Evolutionary conservation across 2,113 vertebrate species (phyloP), one percentile per base, ranked within the genome.

Genomic region (Trachemys scripta): DNA sequence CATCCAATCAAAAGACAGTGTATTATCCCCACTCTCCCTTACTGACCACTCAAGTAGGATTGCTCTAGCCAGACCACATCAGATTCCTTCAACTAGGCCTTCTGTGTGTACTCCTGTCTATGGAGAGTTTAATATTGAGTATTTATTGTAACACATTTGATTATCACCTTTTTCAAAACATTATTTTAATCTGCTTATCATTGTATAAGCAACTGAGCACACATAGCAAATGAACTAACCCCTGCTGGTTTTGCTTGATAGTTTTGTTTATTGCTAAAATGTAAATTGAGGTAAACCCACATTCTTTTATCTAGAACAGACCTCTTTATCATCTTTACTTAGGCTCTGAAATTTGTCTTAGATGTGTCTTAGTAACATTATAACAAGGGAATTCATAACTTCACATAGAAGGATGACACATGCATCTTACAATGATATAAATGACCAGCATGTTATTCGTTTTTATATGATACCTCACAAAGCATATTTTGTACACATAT

Each of bases 51-150:
- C 80, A 95, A 54, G 65, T 27, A 81, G 69, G 54, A 95, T 87
- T 97, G 90, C 82, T 83, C 59, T 42, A 69, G 47, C 47, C 5
- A 0, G 31, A 94, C 69, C 91, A 96, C 94, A 88, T 94, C 59
- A 3, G 54, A 54, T 9, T 49, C 42, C 95, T 91, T 69, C 79
- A 65, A 84, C 10, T 27, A 62, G 54, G 25, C 13, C 59, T 92
- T 88, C 51, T 0, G 0, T 4, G 12, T 1, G 27, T 75, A 92
- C 85, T 87, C 17, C 84, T 96, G 90, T 79, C 10, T 1, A 9
- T 79, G 0, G 0, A 31, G 45, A 50, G 35, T 2, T 17, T 80
- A 11, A 4, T 2, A 25, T 19, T 38, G 84, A 89, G 38, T 20
- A 80, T 35, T 82, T 2, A 0, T 85, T 49, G 86, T 93, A 92